Evolutionary conservation across 2,797 vertebrate species (phyloP).

Genomic region (Allobates femoralis): DNA sequence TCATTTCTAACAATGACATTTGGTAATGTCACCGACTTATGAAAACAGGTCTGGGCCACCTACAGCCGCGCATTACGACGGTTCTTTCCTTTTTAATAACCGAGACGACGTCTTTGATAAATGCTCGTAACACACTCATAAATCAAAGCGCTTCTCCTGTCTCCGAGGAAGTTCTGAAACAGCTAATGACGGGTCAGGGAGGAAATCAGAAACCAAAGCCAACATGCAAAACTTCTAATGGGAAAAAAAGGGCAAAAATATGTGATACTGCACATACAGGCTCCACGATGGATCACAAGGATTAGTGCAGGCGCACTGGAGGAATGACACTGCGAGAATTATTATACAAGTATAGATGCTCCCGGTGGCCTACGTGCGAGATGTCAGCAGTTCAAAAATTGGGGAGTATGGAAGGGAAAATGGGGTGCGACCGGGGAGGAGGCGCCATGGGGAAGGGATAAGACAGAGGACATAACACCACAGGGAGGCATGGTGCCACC

Average conservation of each 20-base stretch:
- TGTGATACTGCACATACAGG: background rate
- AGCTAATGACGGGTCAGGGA: background rate
- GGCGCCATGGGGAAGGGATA: too few species aligned
- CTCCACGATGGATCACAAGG: background rate
- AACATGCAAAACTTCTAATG: background rate
- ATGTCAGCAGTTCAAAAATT: too few species aligned
- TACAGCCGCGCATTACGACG: background rate
- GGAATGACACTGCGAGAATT: too few species aligned
- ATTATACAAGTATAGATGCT: too few species aligned
- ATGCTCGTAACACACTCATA: constrained; percentile 16
- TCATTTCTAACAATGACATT: constrained; percentile 55
- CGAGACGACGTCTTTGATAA: constrained; percentile 40
- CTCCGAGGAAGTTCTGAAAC: background rate
- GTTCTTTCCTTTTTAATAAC: constrained; percentile 32
- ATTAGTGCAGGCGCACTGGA: too few species aligned
- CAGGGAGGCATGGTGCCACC: too few species aligned
- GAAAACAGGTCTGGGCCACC: constrained; percentile 32
- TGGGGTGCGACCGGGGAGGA: too few species aligned
- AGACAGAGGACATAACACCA: too few species aligned
- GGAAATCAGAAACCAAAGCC: background rate
- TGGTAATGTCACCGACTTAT: constrained; percentile 55
- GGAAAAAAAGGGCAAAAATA: background rate
- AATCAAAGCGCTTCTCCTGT: constrained; percentile 21
- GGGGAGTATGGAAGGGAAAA: too few species aligned
- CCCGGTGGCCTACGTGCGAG: too few species aligned